Evolutionary conservation across 1,140 invertebrate species (phyloP), one percentile per base, ranked within the genome.

Genomic region (Magallana gigas): DNA sequence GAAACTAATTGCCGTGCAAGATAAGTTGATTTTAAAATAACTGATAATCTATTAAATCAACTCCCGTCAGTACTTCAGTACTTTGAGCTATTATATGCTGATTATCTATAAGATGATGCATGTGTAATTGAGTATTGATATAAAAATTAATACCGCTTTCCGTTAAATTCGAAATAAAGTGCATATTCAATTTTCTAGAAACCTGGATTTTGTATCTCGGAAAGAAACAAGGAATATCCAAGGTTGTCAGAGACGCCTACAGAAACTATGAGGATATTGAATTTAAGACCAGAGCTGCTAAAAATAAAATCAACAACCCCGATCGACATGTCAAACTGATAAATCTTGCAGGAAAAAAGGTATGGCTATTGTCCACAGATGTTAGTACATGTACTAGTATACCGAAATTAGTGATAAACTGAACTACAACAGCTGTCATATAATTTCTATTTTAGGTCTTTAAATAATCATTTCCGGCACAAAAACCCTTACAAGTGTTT

Each of bases 131-230:
- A 23, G 23, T 23, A 23, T 23, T 23, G 23, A 23, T 23, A 23
- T 23, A 23, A 23, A 23, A 23, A 23, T 23, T 23, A 23, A 23
- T 23, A 23, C 23, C 36, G 36, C 5, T 48, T 48, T 2, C 36
- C 16, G 8, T 60, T 16, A 60, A 3, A 60, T 12, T 60, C 14
- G 14, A 8, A 60, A 60, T 6, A 16, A 60, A 16, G 16, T 12
- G 16, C 16, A 60, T 12, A 3, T 11, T 12, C 8, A 8, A 16
- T 11, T 60, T 9, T 11, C 29, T 29, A 76, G 68, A 76, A 12
- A 29, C 68, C 68, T 76, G 68, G 68, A 76, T 76, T 29, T 12
- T 76, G 11, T 76, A 76, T 12, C 68, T 18, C 11, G 68, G 68
- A 8, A 18, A 76, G 18, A 76, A 23, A 9, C 23, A 76, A 12